A percentile compares a stretch with the other conserved stretches of the same genome.
Evolutionary conservation across 2,797 vertebrate species (phyloP).

Genomic region (Molossus molossus): DNA sequence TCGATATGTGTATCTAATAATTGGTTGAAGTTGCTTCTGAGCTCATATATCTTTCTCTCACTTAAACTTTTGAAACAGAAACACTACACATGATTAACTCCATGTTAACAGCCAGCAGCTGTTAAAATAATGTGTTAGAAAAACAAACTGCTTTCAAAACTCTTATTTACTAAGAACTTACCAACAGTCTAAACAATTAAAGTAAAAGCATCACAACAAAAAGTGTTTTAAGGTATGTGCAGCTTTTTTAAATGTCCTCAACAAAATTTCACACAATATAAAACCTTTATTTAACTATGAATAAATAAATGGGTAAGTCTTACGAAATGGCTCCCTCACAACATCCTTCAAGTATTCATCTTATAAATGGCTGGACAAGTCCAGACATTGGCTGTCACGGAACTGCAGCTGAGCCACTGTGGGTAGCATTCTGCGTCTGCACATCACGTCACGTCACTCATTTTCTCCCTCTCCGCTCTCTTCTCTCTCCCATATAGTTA

Average conservation of each 20-base stretch:
- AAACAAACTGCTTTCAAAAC: conserved; percentile 73
- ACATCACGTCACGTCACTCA: not conserved
- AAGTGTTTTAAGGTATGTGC: conserved; percentile 53
- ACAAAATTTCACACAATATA: conserved; percentile 21
- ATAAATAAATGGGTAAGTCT: conserved; percentile 13
- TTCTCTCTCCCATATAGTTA: not conserved
- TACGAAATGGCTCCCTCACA: not conserved
- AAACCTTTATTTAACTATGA: conserved; percentile 34
- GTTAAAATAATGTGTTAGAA: conserved; percentile 71
- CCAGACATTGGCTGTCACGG: conserved; percentile 8
- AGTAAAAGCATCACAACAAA: conserved; percentile 66
- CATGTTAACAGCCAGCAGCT: conserved; percentile 67
- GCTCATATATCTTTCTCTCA: conserved; percentile 42
- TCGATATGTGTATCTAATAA: conserved; percentile 68
- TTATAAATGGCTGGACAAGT: not conserved
- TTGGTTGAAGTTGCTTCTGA: conserved; percentile 62
- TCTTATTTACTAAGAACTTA: conserved; percentile 63
- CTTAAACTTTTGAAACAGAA: conserved; percentile 73
- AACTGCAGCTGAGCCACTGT: not conserved
- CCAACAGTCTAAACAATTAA: conserved; percentile 37
- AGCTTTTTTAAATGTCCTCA: not conserved
- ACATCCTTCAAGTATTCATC: not conserved
- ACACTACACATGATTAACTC: conserved; percentile 74
- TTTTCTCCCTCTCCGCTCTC: not conserved
- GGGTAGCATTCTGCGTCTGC: not conserved